A percentile compares a stretch with the other conserved stretches of the same genome.
These are phyloP conservation scores for Malthinus seriepunctatus DNA, from an alignment of 2,888 invertebrate species.

Conservation along the genomic window DNA sequence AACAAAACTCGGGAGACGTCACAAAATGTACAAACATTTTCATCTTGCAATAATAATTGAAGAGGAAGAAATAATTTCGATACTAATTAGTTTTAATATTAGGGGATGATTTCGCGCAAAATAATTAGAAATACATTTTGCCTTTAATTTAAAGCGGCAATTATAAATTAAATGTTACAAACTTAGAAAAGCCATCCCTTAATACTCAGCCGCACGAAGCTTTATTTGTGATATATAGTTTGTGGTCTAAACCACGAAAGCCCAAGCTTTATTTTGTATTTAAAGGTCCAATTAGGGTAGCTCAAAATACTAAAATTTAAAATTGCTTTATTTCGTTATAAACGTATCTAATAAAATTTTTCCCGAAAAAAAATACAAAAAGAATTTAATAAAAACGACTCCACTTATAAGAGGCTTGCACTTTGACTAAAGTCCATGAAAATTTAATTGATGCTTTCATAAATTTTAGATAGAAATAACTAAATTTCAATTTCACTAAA, in stretches of 20 bases:
- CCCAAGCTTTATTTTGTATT: constrained; percentile 24
- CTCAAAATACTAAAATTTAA: constrained; percentile 10
- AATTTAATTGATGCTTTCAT: too few species aligned
- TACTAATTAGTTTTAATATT: too few species aligned
- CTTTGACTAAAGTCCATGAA: too few species aligned
- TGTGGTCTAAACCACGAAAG: constrained; percentile 15
- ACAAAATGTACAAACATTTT: constrained; percentile 16
- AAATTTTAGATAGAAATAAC: too few species aligned
- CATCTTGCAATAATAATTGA: background rate
- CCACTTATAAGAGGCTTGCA: too few species aligned
- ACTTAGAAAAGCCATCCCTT: constrained; percentile 22
- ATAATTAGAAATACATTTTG: constrained; percentile 12
- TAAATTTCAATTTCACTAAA: too few species aligned
- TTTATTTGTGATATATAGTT: constrained; percentile 31
- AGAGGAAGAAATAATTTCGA: too few species aligned
- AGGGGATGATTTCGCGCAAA: background rate
- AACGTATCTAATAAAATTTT: background rate
- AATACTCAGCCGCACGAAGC: constrained; percentile 22
- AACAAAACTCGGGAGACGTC: constrained; percentile 6
- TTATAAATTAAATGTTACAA: constrained; percentile 26
- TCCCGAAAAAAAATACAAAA: too few species aligned
- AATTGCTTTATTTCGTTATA: background rate
- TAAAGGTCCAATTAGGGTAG: constrained; percentile 17
- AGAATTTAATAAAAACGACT: too few species aligned
- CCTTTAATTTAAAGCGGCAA: constrained; percentile 20